These are phyloP conservation scores for Strix uralensis DNA, from an alignment of 2,113 vertebrate genomes.

Conservation along the genomic window DNA sequence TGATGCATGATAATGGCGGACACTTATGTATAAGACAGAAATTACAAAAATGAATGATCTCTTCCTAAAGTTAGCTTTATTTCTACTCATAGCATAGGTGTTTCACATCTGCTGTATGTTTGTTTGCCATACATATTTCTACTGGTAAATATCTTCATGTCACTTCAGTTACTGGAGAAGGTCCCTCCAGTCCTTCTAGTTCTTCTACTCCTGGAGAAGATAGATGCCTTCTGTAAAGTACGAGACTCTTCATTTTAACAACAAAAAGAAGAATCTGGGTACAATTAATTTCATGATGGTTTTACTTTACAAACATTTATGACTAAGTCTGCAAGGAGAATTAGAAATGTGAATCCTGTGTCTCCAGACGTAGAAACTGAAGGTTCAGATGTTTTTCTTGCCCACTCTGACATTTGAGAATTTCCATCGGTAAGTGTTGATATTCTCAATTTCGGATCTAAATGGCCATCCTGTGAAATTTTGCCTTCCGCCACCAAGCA, in stretches of 20 bases:
- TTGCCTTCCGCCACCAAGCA: neutral
- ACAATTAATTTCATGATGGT: neutral
- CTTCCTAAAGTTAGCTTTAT: neutral
- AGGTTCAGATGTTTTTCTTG: neutral
- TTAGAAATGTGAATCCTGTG: neutral
- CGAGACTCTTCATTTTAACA: neutral
- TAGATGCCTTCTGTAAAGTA: neutral
- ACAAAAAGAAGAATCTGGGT: neutral
- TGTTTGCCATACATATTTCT: neutral
- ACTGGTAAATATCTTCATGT: neutral
- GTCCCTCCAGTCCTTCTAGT: neutral
- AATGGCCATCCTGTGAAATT: neutral
- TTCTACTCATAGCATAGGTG: neutral
- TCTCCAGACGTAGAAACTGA: neutral
- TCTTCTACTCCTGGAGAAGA: neutral
- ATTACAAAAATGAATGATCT: neutral
- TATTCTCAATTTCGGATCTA: neutral
- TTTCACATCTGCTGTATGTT: neutral
- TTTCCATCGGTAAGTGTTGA: neutral
- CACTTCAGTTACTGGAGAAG: neutral
- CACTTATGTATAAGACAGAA: neutral
- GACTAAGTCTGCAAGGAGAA: neutral
- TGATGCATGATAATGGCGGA: fast-evolving
- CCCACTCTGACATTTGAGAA: neutral
- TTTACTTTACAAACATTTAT: neutral